Evolutionary conservation across 2,113 vertebrate genomes (phyloP).

Genomic region (Paedocypris sp.): DNA sequence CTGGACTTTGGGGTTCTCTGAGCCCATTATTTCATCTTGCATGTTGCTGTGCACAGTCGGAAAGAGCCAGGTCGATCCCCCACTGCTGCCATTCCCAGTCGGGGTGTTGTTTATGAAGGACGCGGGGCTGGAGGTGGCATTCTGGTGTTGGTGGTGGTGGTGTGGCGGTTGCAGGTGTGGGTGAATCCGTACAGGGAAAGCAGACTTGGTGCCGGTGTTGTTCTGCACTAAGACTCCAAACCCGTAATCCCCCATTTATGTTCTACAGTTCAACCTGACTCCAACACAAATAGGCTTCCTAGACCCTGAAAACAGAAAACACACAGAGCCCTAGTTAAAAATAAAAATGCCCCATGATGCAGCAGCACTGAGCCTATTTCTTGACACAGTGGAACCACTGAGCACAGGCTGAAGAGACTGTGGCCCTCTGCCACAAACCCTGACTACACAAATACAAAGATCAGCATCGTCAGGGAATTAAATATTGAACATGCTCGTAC

Average conservation of each 20-base stretch:
- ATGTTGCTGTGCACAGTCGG: conserved; percentile 87
- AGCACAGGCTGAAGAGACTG: neutral
- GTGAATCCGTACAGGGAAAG: conserved; percentile 98
- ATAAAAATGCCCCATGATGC: neutral
- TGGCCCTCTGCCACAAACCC: conserved; percentile 1
- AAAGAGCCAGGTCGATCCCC: conserved; percentile 96
- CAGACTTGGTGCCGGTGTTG: conserved; percentile 98
- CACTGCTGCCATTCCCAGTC: conserved; percentile 87
- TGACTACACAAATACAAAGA: conserved; percentile 11
- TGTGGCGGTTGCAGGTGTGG: conserved; percentile 96
- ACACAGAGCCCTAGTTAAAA: neutral
- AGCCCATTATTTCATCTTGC: conserved; percentile 93
- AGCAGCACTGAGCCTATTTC: neutral
- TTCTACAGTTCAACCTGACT: conserved; percentile 46
- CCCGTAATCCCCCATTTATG: conserved; percentile 99
- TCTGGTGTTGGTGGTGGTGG: conserved; percentile 98
- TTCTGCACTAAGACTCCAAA: conserved; percentile 99
- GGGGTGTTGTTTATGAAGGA: conserved; percentile 97
- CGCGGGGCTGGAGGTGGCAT: conserved; percentile 87
- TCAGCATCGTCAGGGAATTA: neutral
- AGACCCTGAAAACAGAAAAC: conserved; percentile 53
- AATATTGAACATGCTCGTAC: neutral
- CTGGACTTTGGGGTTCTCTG: conserved; percentile 92
- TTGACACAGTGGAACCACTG: conserved; percentile 10
- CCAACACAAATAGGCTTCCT: conserved; percentile 58